Conservation (phyloP, 2,888 invertebrate genomes). For the Acrocyrtus sp. region DNA sequence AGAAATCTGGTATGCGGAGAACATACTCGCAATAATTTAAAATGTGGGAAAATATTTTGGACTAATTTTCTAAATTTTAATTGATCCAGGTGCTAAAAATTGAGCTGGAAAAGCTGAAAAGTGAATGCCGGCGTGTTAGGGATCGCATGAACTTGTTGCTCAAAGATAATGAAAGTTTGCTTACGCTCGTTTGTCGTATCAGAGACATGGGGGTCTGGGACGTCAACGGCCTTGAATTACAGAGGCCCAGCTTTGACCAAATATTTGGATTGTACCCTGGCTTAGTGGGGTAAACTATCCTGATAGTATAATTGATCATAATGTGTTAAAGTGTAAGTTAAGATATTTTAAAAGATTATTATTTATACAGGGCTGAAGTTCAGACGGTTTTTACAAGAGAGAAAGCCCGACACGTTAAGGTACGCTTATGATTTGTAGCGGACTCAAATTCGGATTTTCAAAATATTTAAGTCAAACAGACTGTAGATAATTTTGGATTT, state of each 20-base stretch:
- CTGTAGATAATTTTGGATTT: too few relatives aligned
- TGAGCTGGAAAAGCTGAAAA: constrained; percentile 63
- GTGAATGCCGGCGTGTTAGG: constrained; percentile 49
- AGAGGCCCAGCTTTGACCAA: constrained; percentile 54
- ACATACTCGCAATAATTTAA: neutral
- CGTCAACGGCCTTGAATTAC: constrained; percentile 57
- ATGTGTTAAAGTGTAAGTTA: neutral
- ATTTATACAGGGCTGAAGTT: constrained; percentile 58
- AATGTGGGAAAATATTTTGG: neutral
- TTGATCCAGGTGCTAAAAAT: constrained; percentile 41
- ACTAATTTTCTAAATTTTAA: constrained; percentile 4
- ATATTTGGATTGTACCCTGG: constrained; percentile 62
- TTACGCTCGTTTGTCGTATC: constrained; percentile 58
- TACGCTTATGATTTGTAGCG: constrained; percentile 23
- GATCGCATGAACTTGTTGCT: constrained; percentile 55
- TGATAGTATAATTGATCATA: neutral
- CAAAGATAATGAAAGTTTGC: constrained; percentile 60
- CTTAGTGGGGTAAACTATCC: constrained; percentile 55
- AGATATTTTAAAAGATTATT: neutral
- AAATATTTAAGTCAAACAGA: too few relatives aligned
- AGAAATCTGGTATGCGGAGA: constrained; percentile 50
- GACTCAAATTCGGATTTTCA: neutral
- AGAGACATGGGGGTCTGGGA: constrained; percentile 63
- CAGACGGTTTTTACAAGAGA: constrained; percentile 61
- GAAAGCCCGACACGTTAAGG: constrained; percentile 54